Evolutionary conservation across 2,888 invertebrate genomes (phyloP), one percentile per base, ranked within the genome.

Genomic region (Eudemis profundana): DNA sequence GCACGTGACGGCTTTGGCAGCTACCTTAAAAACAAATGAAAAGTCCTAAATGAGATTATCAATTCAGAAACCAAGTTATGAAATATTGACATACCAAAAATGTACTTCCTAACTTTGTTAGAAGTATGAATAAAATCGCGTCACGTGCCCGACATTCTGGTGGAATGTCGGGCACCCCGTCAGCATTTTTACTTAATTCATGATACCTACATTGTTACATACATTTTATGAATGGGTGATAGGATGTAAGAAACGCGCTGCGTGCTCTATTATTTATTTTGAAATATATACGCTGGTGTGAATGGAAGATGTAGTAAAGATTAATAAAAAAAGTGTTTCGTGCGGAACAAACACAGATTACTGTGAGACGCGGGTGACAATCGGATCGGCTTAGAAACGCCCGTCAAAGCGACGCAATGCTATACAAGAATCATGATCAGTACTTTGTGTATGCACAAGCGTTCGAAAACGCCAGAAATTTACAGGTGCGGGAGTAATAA

Each of bases 281-380:
- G 49, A 63, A 42, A 63, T 33, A 49, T 14, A 49, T 54, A 42
- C 29, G 27, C 4, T 14, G 4, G 40, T 29, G 46, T 57, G 49
- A 63, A 64, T 50, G 33, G 57, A 15, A 50, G 44, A 33, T 49
- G 40, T 40, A 53, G 47, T 40, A 15, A 7, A 40, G 17, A 47
- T 47, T 21, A 47, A 47, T 29, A 19, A 38, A 59, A 63, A 54
- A 63, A 63, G 40, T 23, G 47, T 40, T 59, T 51, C 61, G 60
- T 61, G 65, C 67, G 74, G 72, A 76, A 83, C 79, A 80, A 82
- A 83, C 83, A 78, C 78, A 76, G 77, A 79, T 82, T 79, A 78
- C 72, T 69, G 74, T 70, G 71, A 71, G 72, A 69, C 69, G 68
- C 67, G 72, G 72, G 73, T 70, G 76, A 78, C 83, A 84, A 83